Percentiles rank a stretch among this genome's conserved stretches.
These are phyloP conservation scores for Holocentrus rufus DNA, from an alignment of 2,797 vertebrate species.

Conservation along the genomic window DNA sequence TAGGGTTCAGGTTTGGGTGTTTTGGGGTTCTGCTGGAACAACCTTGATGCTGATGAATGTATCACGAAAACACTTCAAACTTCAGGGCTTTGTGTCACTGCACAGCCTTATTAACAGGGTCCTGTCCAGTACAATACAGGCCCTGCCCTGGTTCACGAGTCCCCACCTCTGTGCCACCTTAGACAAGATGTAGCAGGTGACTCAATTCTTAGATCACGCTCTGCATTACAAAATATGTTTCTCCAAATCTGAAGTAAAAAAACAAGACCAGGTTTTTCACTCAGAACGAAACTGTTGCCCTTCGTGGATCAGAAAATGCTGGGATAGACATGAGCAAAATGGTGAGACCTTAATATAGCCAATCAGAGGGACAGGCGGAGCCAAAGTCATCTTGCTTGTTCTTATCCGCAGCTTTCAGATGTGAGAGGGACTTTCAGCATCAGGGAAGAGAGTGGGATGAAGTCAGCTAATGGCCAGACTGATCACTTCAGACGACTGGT, in stretches of 20 bases:
- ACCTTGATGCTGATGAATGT: background rate
- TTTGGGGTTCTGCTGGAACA: background rate
- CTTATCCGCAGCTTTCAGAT: conserved; percentile 6
- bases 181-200: background rate
- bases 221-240: background rate
- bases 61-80: conserved; percentile 7
- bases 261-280: background rate
- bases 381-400: background rate
- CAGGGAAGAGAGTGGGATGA: conserved; percentile 1
- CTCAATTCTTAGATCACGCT: background rate
- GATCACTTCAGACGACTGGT: background rate
- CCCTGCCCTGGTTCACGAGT: background rate
- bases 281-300: background rate
- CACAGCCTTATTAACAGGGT: background rate
- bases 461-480: background rate
- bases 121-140: background rate
- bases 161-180: background rate
- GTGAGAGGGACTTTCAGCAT: conserved; percentile 8
- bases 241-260: background rate
- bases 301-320: background rate
- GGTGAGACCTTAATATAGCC: background rate
- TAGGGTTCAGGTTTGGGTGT: background rate
- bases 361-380: background rate
- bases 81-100: conserved; percentile 10
- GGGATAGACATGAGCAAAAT: background rate